Base-by-base conservation (phyloP, 92 coral and sea anemone genomes). In the Heteractis magnifica region DNA sequence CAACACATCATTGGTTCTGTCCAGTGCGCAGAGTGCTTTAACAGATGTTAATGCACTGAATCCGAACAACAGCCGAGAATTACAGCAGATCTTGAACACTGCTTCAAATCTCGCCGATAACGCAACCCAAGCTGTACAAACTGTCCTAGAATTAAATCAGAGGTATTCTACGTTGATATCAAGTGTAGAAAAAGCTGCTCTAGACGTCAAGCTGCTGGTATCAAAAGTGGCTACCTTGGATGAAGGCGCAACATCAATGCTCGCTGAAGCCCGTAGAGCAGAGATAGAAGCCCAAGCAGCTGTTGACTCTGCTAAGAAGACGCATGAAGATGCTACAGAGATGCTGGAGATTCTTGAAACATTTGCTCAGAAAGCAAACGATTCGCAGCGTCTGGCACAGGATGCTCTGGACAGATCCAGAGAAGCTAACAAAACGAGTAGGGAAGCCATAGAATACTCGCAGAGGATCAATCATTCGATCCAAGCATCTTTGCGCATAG, bases 321-420 rank as follows among this genome's bases (percentile, higher is more conserved):
- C 94, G 13, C 90, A 90, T 78, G 56, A 83, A 18, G 98, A 96
- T 75, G 93, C 96, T 3, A 77, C 49, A 74, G 94, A 90, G 81
- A 96, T 94, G 92, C 85, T 88, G 0, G 75, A 85, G 77, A 89
- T 90, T 70, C 81, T 96, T 19, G 81, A 62, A 58, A 82, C 88
- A 51, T 96, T 96, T 71, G 94, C 75, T 19, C 62, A 86, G 52
- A 90, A 85, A 82, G 89, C 98, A 6, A 55, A 79, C 48, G 86
- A 92, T 64, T 98, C 99, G 4, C 84, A 89, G 26, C 75, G 80
- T 64, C 84, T 90, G 11, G 99, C 99, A 19, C 88, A 86, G 51
- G 65, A 65, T 13, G 92, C 99, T 20, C 90, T 94, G 15, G 81
- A 84, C 56, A 77, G 79, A 52, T 91, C 92, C 6, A 87, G 75